These are phyloP conservation scores for Romanomermis culicivorax DNA, from an alignment of 2,888 invertebrate species.

Conservation along the genomic window DNA sequence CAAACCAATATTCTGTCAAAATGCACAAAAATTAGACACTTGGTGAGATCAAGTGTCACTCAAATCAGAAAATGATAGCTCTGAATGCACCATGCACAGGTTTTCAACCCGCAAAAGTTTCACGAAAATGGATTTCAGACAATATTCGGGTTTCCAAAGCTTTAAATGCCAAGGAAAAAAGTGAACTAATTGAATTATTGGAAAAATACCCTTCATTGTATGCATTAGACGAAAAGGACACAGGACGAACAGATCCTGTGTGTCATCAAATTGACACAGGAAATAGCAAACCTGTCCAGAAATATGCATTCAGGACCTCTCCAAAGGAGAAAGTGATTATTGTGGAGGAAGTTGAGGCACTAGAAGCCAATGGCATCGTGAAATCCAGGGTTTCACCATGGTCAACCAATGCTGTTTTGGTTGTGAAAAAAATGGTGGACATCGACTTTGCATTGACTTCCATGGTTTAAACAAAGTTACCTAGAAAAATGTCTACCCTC, in stretches of 20 bases:
- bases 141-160: too few species aligned
- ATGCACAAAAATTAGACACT: too few species aligned
- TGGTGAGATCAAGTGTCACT: too few species aligned
- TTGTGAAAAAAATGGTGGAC: not conserved
- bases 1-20: too few species aligned
- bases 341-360: not conserved
- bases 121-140: too few species aligned
- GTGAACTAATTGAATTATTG: too few species aligned
- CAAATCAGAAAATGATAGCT: too few species aligned
- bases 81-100: too few species aligned
- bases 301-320: not conserved
- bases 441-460: not conserved
- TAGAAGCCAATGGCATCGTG: not conserved
- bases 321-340: not conserved
- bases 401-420: not conserved
- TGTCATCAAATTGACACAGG: constrained; percentile 1
- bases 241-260: not conserved
- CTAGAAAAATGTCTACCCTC: not conserved
- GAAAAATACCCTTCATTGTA: not conserved
- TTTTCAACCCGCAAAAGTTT: too few species aligned
- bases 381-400: not conserved
- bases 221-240: not conserved
- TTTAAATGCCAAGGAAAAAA: too few species aligned
- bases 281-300: not conserved
- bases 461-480: not conserved